Conservation (phyloP, 2,113 vertebrate species). For the Monopterus albus region DNA sequence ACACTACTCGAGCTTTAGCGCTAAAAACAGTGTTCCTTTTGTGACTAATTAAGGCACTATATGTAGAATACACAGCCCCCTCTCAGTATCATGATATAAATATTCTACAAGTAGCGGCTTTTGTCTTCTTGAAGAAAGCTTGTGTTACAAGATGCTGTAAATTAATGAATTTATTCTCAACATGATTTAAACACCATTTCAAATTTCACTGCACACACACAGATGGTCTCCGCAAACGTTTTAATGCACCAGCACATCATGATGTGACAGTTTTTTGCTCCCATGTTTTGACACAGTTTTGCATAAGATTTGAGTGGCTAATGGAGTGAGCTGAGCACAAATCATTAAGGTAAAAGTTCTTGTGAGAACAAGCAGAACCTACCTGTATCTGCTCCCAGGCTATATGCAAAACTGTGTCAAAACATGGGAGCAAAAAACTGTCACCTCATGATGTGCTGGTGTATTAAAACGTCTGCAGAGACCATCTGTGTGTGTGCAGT, state of each 20-base stretch:
- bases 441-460: background rate
- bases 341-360: background rate
- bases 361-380: background rate
- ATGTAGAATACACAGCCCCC: no score
- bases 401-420: background rate
- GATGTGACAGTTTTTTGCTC: constrained; percentile 28
- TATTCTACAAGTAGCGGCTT: no score
- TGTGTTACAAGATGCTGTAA: no score
- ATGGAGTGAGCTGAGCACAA: constrained; percentile 2
- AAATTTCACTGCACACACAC: no score
- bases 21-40: no score
- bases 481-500: background rate
- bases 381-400: no score
- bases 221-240: background rate
- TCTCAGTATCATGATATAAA: no score
- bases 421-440: constrained; percentile 28
- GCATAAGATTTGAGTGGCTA: background rate
- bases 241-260: background rate
- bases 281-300: background rate
- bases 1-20: no score
- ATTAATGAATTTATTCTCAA: no score
- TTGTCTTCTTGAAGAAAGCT: no score
- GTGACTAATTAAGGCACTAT: no score
- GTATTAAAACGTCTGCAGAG: background rate
- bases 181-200: no score